A percentile compares a stretch with the other conserved stretches of the same genome.
These are phyloP conservation scores for Drosophila diplacantha DNA, from an alignment of 2,888 invertebrate species.

Conservation along the genomic window DNA sequence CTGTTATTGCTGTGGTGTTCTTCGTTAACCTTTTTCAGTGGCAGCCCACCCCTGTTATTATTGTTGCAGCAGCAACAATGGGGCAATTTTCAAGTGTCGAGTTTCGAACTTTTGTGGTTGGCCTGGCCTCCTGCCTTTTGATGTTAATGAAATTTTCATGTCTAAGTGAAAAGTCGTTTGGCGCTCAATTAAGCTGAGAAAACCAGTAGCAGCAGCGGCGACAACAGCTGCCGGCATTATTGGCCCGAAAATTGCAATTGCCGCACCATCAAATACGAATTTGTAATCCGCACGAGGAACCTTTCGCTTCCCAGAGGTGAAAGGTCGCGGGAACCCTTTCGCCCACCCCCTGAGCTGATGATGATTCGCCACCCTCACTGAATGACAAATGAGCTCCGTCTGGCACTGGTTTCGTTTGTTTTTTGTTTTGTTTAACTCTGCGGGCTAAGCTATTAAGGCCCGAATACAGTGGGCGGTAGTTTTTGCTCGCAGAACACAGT, in stretches of 20 bases:
- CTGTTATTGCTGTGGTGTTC: not conserved
- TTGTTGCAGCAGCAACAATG: slow-evolving; percentile 45
- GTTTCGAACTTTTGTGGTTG: slow-evolving; percentile 47
- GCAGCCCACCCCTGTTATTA: slow-evolving; percentile 34
- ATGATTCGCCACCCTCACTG: slow-evolving; percentile 11
- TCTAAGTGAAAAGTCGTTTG: slow-evolving; percentile 65
- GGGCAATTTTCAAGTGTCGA: slow-evolving; percentile 42
- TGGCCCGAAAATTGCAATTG: slow-evolving; percentile 34
- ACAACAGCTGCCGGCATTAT: slow-evolving; percentile 43
- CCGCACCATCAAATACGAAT: slow-evolving; percentile 38
- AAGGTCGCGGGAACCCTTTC: slow-evolving; percentile 27
- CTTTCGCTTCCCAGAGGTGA: slow-evolving; percentile 9
- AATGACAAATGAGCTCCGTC: slow-evolving; percentile 37
- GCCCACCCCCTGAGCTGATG: slow-evolving; percentile 5
- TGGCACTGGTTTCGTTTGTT: slow-evolving; percentile 2
- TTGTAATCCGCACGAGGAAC: slow-evolving; percentile 17
- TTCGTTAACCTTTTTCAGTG: slow-evolving; percentile 56
- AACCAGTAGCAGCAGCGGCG: slow-evolving; percentile 19
- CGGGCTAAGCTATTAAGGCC: slow-evolving; percentile 17
- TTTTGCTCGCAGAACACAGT: not conserved
- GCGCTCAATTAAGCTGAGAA: slow-evolving; percentile 55
- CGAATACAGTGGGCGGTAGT: slow-evolving; percentile 12
- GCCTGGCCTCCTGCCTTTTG: slow-evolving; percentile 4
- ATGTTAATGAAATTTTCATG: slow-evolving; percentile 62
- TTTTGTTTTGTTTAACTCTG: slow-evolving; percentile 7